Conservation (phyloP, 2,888 invertebrate species). For the Drosophila mercatorum region DNA sequence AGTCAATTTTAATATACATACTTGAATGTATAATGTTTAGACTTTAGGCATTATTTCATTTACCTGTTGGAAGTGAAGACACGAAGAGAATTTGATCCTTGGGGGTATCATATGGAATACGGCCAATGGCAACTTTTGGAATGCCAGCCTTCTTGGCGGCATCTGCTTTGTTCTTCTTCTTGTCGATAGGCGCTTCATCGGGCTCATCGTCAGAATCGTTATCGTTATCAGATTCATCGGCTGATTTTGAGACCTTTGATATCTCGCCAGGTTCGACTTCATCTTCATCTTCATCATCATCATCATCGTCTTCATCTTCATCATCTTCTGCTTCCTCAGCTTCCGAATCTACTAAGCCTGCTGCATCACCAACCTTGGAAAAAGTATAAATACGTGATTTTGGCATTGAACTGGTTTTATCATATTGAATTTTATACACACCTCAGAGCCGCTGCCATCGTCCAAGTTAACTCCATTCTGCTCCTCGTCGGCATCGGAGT, state of each 20-base stretch:
- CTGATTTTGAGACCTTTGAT: background rate
- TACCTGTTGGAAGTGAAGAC: slow-evolving; percentile 65
- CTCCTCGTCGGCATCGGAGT: slow-evolving; percentile 54
- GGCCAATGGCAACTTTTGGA: slow-evolving; percentile 50
- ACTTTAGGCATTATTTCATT: slow-evolving; percentile 17
- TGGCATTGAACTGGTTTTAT: background rate
- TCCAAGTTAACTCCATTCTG: slow-evolving; percentile 26
- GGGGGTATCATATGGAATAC: slow-evolving; percentile 50
- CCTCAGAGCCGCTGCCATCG: slow-evolving; percentile 61
- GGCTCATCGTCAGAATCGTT: slow-evolving; percentile 62
- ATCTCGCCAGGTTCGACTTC: slow-evolving; percentile 57
- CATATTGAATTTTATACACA: slow-evolving; percentile 14
- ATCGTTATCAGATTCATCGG: slow-evolving; percentile 14
- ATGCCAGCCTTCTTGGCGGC: slow-evolving; percentile 44
- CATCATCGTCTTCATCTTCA: slow-evolving; percentile 43
- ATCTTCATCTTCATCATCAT: slow-evolving; percentile 51
- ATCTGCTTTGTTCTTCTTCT: slow-evolving; percentile 16
- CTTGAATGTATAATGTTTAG: background rate
- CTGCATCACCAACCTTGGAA: slow-evolving; percentile 28
- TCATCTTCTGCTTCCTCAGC: slow-evolving; percentile 47
- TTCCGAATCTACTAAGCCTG: slow-evolving; percentile 23
- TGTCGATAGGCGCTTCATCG: slow-evolving; percentile 61
- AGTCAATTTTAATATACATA: background rate
- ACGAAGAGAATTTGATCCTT: slow-evolving; percentile 47
- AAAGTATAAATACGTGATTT: slow-evolving; percentile 11